A percentile compares a stretch with the other conserved stretches of the same genome.
Evolutionary conservation across 2,888 invertebrate species (phyloP).

Genomic region (Clivina fossor): DNA sequence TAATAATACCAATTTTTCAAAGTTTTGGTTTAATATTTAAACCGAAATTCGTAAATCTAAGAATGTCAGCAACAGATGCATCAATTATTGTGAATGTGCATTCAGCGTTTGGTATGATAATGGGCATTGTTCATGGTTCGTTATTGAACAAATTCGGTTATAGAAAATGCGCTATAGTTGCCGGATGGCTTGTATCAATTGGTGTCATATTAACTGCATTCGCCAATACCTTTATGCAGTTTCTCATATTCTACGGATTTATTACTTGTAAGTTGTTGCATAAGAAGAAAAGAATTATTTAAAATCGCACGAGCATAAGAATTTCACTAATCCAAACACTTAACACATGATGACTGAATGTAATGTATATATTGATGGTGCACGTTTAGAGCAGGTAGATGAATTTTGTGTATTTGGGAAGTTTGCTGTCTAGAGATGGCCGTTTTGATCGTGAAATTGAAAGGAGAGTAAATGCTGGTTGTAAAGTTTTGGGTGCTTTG

Average conservation of each 20-base stretch:
- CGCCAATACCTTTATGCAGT: slow-evolving; percentile 59
- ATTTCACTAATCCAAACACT: too few species aligned
- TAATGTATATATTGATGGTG: too few species aligned
- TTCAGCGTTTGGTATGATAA: slow-evolving; percentile 66
- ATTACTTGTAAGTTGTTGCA: slow-evolving; percentile 69
- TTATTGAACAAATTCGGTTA: slow-evolving; percentile 63
- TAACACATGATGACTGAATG: too few species aligned
- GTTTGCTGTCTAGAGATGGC: too few species aligned
- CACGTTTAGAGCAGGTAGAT: too few species aligned
- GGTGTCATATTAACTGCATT: slow-evolving; percentile 63
- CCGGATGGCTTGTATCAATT: slow-evolving; percentile 57
- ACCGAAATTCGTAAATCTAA: slow-evolving; percentile 60
- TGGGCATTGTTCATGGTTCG: slow-evolving; percentile 67
- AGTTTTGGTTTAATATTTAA: slow-evolving; percentile 69
- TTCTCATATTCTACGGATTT: slow-evolving; percentile 67
- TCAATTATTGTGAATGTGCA: slow-evolving; percentile 67
- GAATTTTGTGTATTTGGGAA: too few species aligned
- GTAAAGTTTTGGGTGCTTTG: too few species aligned
- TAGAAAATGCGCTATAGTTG: slow-evolving; percentile 63
- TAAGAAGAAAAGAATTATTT: too few species aligned
- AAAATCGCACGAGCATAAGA: too few species aligned
- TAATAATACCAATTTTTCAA: slow-evolving; percentile 61
- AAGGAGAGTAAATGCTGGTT: too few species aligned
- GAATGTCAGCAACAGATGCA: slow-evolving; percentile 62
- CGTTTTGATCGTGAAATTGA: too few species aligned